Evolutionary conservation across 2,113 vertebrate genomes (phyloP).

Genomic region (Benthochromis sp.): DNA sequence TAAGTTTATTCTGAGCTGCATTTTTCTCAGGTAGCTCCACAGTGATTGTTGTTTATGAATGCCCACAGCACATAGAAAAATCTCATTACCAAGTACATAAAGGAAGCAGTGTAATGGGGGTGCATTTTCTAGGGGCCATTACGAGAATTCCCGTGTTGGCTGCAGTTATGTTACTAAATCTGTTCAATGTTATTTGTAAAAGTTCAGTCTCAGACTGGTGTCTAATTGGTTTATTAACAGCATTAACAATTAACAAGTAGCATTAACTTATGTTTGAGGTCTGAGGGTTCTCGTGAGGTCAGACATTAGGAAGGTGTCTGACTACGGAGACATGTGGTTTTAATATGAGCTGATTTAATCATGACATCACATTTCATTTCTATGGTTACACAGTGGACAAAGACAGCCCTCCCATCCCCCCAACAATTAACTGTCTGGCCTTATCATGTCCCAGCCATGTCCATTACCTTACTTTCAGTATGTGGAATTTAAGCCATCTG

Average conservation of each 20-base stretch:
- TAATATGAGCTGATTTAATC: constrained; percentile 6
- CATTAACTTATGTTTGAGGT: background rate
- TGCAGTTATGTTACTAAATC: background rate
- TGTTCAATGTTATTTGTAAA: background rate
- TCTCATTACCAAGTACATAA: constrained; percentile 34
- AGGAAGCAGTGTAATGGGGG: constrained; percentile 4
- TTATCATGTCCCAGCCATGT: background rate
- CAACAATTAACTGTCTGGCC: background rate
- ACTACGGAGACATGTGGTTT: constrained; percentile 6
- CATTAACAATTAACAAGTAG: background rate
- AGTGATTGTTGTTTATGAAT: background rate
- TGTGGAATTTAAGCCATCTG: constrained; percentile 8
- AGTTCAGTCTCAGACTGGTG: background rate
- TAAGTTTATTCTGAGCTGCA: background rate
- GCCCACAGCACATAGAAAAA: constrained; percentile 16
- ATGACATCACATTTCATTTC: constrained; percentile 15
- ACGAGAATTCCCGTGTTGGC: background rate
- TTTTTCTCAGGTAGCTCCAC: constrained; percentile 19
- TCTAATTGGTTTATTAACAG: background rate
- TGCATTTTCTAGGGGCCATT: constrained; percentile 1
- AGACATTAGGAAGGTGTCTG: background rate
- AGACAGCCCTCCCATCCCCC: background rate
- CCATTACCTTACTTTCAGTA: background rate
- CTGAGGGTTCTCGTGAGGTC: background rate
- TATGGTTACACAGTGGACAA: constrained; percentile 7